Base-by-base conservation (phyloP, 1,140 invertebrate species). In the Procambarus clarkii region DNA sequence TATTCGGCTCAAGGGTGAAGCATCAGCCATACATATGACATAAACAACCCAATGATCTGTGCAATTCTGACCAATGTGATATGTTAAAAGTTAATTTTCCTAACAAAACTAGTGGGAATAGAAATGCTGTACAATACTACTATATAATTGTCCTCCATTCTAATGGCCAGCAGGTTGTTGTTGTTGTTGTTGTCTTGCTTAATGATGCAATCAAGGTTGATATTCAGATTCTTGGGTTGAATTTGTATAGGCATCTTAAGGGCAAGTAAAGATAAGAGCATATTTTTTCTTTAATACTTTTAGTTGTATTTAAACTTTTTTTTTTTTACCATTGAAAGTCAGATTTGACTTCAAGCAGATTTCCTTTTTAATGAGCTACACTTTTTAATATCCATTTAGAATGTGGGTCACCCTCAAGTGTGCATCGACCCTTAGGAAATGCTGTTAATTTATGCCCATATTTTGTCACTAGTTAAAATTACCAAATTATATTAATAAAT, bases 1-100 rank as follows among this genome's bases (percentile, higher is more conserved):
- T 88, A 88, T 82, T 81, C 87, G 74, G 87, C 87, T 82, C 64
- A 88, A 88, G 79, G 48, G 45, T 82, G 79, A 88, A 81, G 79
- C 60, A 48, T 74, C 74, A 81, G 46, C 69, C 45, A 50, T 88
- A 81, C 79, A 24, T 81, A 81, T 58, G 79, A 50, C 54, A 58
- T 81, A 54, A 81, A 81, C 48, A 81, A 81, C 48, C 18, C 24
- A 21, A 81, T 48, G 4, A 81, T 81, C 48, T 34, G 18, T 34
- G 48, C 50, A 81, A n/a, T 34, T 58, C 54, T 58, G 48, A 44
- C 79, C 21, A 58, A 21, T 58, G 78, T 48, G 45, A 48, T 80
- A 80, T 48, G 21, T 69, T 69, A 69, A 54, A 69, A 18, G 64
- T 11, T 69, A 4, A 69, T 13, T 69, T 69, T n/a, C 64, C 64